These are phyloP conservation scores for Ornithorhynchus anatinus DNA, from an alignment of 2,113 vertebrate genomes.

Conservation along the genomic window DNA sequence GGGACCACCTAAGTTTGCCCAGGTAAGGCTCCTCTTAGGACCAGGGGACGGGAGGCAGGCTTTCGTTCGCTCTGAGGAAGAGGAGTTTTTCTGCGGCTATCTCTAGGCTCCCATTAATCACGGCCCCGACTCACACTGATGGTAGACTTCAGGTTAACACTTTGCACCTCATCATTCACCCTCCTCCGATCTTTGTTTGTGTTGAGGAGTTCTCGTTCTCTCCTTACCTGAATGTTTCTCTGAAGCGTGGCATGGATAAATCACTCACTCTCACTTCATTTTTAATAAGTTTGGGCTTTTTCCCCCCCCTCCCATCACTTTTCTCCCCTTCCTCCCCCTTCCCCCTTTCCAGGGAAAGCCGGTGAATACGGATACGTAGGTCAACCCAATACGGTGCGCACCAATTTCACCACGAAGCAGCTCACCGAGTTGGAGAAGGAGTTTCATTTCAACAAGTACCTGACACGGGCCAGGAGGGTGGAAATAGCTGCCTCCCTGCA, in stretches of 20 bases:
- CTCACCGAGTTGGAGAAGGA: constrained; percentile 98
- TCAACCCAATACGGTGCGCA: constrained; percentile 91
- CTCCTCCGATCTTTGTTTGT: constrained; percentile 23
- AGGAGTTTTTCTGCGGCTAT: constrained; percentile 31
- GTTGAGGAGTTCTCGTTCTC: constrained; percentile 35
- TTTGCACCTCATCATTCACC: constrained; percentile 61
- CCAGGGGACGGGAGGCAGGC: not conserved
- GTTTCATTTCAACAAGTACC: constrained; percentile 98
- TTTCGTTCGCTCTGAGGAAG: not conserved
- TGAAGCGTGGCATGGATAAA: constrained; percentile 38
- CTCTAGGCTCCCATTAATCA: constrained; percentile 62
- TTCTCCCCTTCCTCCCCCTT: not conserved
- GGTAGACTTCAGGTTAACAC: constrained; percentile 55
- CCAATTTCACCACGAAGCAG: constrained; percentile 98
- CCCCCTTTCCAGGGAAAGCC: constrained; percentile 79
- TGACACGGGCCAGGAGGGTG: constrained; percentile 92
- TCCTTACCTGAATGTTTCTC: constrained; percentile 35
- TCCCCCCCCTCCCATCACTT: not conserved
- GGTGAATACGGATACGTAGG: constrained; percentile 94
- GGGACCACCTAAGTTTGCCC: constrained; percentile 3
- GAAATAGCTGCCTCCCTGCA: constrained; percentile 95
- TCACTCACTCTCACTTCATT: constrained; percentile 18
- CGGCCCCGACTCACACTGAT: constrained; percentile 31
- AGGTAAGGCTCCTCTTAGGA: not conserved
- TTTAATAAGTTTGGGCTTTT: not conserved